Evolutionary conservation across 1,140 invertebrate species (phyloP).

Genomic region (Yoshiicerus persimilis): DNA sequence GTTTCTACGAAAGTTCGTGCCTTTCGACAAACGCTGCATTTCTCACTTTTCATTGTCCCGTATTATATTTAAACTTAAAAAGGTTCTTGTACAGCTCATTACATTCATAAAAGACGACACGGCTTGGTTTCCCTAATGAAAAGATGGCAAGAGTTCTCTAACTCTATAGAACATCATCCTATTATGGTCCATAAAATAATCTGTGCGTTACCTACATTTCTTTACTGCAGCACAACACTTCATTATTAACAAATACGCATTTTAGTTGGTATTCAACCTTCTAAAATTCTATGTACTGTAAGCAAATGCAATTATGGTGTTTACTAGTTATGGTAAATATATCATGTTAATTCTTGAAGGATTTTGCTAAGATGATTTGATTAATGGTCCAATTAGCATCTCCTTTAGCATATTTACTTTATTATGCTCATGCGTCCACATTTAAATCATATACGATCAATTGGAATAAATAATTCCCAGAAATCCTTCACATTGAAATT

Average conservation of each 20-base stretch:
- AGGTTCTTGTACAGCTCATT: background rate
- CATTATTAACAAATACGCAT: too few species aligned
- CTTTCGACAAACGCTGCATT: background rate
- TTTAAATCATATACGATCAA: background rate
- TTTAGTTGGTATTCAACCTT: too few species aligned
- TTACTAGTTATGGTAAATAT: too few species aligned
- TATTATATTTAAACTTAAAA: background rate
- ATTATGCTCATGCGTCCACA: too few species aligned
- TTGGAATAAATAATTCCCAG: background rate
- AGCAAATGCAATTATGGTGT: too few species aligned
- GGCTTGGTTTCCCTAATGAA: background rate
- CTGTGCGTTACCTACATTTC: background rate
- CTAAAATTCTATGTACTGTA: too few species aligned
- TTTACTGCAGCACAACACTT: background rate
- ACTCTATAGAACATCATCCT: background rate
- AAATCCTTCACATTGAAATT: background rate
- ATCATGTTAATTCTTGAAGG: background rate
- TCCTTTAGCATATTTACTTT: background rate
- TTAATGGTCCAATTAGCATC: background rate
- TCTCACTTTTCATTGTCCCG: background rate
- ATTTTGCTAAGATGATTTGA: background rate
- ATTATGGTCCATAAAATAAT: background rate
- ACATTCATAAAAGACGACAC: slow-evolving; percentile 1
- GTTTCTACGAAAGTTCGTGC: background rate
- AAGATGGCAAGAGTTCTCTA: background rate